Percentiles rank a stretch among this genome's conserved stretches.
Conservation (phyloP, 2,113 vertebrate species). For the Rhombomys opimus region DNA sequence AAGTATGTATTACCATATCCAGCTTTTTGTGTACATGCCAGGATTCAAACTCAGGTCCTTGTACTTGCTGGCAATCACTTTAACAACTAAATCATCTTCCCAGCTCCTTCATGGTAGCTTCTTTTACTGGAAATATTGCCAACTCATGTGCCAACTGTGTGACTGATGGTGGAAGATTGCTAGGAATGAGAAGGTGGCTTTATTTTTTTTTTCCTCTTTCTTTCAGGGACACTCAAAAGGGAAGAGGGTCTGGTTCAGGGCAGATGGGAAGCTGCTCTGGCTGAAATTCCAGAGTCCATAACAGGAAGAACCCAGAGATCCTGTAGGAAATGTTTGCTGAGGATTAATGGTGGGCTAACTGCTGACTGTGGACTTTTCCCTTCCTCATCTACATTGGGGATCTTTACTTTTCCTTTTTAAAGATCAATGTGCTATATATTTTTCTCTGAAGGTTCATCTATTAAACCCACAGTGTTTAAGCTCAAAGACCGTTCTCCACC, state of each 20-base stretch:
- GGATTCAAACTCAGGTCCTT: not conserved
- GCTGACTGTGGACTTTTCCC: constrained; percentile 65
- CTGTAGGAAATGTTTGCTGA: constrained; percentile 62
- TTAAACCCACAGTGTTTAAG: constrained; percentile 60
- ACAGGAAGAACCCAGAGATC: constrained; percentile 70
- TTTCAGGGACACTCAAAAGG: not conserved
- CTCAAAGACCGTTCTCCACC: constrained; percentile 38
- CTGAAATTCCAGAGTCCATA: constrained; percentile 48
- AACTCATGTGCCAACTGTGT: fast-evolving
- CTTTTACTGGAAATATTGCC: not conserved
- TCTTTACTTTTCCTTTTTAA: constrained; percentile 66
- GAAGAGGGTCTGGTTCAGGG: not conserved
- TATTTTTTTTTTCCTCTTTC: too few relatives aligned
- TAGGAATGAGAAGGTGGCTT: not conserved
- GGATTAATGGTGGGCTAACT: constrained; percentile 58
- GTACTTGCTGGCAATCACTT: not conserved
- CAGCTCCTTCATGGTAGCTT: not conserved
- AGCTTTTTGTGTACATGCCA: not conserved
- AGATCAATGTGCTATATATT: constrained; percentile 67
- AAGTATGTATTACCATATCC: not conserved
- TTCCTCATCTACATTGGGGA: constrained; percentile 68
- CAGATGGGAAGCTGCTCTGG: not conserved
- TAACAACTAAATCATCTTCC: not conserved
- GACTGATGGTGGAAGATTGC: too few relatives aligned
- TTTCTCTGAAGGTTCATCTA: constrained; percentile 70